A percentile compares a stretch with the other conserved stretches of the same genome.
Evolutionary conservation across 2,113 vertebrate species (phyloP).

Genomic region (Peromyscus maniculatus): DNA sequence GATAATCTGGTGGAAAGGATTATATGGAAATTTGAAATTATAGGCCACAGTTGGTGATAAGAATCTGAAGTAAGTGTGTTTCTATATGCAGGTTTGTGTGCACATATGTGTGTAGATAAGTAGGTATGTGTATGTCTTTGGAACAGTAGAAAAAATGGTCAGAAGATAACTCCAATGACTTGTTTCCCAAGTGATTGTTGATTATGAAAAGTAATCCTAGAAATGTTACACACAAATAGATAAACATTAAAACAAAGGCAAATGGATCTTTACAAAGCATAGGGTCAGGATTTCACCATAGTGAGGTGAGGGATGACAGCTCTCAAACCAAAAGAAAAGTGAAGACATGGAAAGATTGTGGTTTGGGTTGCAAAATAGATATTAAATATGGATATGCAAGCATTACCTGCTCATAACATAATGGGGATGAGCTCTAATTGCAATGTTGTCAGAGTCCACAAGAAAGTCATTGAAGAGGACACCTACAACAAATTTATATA

Average conservation of each 20-base stretch:
- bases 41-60: not conserved
- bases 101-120: not conserved
- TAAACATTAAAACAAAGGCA: not conserved
- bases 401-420: slow-evolving; percentile 91
- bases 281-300: not conserved
- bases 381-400: slow-evolving; percentile 92
- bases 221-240: not conserved
- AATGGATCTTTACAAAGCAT: too few species aligned
- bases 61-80: not conserved
- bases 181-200: not conserved
- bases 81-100: not conserved
- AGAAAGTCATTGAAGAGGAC: slow-evolving; percentile 95
- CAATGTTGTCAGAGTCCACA: slow-evolving; percentile 84
- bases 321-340: slow-evolving; percentile 97
- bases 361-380: slow-evolving; percentile 94
- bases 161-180: not conserved
- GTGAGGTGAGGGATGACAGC: slow-evolving; percentile 84
- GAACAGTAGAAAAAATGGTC: not conserved
- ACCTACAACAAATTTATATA: slow-evolving; percentile 94
- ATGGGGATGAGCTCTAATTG: not conserved
- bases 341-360: slow-evolving; percentile 93
- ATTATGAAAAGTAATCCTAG: not conserved
- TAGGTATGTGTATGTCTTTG: not conserved
- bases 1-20: not conserved
- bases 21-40: not conserved